Evolutionary conservation across 2,113 vertebrate species (phyloP).

Genomic region (Dinomys branickii): DNA sequence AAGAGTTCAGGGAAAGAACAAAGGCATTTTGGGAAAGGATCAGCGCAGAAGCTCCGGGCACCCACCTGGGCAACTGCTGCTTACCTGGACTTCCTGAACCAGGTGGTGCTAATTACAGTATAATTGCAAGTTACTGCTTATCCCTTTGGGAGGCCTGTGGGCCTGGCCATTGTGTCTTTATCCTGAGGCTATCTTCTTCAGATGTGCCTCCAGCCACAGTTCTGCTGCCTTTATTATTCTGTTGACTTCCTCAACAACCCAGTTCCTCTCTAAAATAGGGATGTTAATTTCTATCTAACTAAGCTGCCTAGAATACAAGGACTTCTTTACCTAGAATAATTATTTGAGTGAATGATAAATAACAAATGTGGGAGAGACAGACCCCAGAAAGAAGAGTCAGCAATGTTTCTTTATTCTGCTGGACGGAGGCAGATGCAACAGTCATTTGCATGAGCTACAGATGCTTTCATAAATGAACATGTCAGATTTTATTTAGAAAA

Average conservation of each 20-base stretch:
- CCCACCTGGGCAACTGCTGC: not conserved
- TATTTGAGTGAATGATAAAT: not conserved
- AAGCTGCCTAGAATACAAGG: not conserved
- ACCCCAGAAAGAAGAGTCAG: not conserved
- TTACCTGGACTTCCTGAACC: not conserved
- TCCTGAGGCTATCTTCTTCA: not conserved
- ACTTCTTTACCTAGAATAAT: not conserved
- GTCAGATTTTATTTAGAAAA: not conserved
- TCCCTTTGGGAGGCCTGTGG: not conserved
- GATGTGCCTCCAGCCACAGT: not conserved
- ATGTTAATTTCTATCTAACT: not conserved
- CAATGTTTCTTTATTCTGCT: not conserved
- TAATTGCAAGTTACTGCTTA: not conserved
- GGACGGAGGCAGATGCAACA: not conserved
- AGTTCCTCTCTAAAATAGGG: not conserved
- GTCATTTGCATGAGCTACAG: not conserved
- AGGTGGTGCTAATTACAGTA: not conserved
- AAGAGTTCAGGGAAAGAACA: not conserved
- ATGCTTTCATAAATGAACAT: not conserved
- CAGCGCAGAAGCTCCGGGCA: not conserved
- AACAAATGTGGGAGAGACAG: not conserved
- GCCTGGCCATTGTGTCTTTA: not conserved
- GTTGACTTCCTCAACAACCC: not conserved
- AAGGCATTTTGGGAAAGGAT: not conserved
- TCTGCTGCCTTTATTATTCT: not conserved